Evolutionary conservation across 1,140 invertebrate genomes (phyloP).

Genomic region (Panagrolaimus sp.): DNA sequence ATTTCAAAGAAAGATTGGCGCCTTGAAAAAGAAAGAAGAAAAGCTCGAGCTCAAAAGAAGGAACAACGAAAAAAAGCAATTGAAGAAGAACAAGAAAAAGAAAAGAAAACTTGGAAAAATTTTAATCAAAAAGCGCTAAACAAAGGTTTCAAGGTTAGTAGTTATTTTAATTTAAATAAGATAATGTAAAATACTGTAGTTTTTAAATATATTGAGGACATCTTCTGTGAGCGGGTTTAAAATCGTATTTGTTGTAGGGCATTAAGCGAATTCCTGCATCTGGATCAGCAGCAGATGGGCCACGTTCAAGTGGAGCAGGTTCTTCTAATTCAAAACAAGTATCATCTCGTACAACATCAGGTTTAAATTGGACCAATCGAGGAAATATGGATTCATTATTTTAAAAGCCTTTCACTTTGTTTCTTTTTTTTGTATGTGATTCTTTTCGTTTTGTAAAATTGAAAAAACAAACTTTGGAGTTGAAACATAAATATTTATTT

Average conservation of each 20-base stretch:
- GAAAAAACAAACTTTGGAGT: no score
- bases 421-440: not conserved
- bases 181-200: no score
- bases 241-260: not conserved
- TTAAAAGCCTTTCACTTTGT: not conserved
- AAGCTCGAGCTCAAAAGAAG: constrained; percentile 4
- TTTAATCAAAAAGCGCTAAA: constrained; percentile 1
- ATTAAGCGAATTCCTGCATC: constrained; percentile 5
- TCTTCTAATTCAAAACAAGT: not conserved
- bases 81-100: constrained; percentile 2
- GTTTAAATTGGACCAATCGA: constrained; percentile 2
- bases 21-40: not conserved
- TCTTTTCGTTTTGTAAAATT: not conserved
- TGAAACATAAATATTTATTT: no score
- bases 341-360: not conserved
- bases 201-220: no score
- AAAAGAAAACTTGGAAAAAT: constrained; percentile 5
- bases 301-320: not conserved
- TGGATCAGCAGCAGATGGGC: constrained; percentile 9
- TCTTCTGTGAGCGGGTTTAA: no score
- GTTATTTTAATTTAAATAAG: no score
- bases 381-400: constrained; percentile 10
- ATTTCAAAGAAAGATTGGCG: constrained; percentile 13
- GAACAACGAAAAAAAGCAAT: not conserved
- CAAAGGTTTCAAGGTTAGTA: constrained; percentile 7